These are phyloP conservation scores for Bombus sylvicola DNA, from an alignment of 1,140 invertebrate genomes.

Conservation along the genomic window DNA sequence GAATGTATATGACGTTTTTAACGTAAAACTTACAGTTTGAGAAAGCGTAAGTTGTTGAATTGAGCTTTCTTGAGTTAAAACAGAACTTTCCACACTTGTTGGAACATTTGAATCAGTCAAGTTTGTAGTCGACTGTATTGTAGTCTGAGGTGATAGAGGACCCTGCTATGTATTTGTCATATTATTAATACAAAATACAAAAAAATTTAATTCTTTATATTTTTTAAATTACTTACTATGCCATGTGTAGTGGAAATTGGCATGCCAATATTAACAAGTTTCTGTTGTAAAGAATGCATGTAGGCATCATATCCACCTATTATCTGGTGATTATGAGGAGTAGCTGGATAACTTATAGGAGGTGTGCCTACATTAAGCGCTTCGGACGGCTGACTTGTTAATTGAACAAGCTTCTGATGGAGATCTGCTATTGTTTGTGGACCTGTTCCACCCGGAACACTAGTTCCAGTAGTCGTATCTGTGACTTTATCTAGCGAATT, in stretches of 20 bases:
- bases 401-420: constrained; percentile 83
- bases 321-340: constrained; percentile 82
- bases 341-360: constrained; percentile 84
- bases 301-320: constrained; percentile 83
- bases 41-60: constrained; percentile 53
- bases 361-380: constrained; percentile 80
- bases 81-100: constrained; percentile 22
- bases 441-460: constrained; percentile 60
- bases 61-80: constrained; percentile 46
- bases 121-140: constrained; percentile 74
- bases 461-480: constrained; percentile 47
- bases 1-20: background rate
- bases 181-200: background rate
- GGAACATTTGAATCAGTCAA: constrained; percentile 47
- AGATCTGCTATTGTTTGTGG: constrained; percentile 84
- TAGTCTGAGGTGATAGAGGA: constrained; percentile 82
- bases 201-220: background rate
- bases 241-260: constrained; percentile 72
- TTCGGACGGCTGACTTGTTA: constrained; percentile 84
- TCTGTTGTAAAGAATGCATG: constrained; percentile 85
- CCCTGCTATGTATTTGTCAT: constrained; percentile 69
- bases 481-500: constrained; percentile 82
- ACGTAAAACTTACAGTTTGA: constrained; percentile 60
- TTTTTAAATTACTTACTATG: constrained; percentile 70
- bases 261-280: constrained; percentile 83